Conservation (phyloP, 1,140 invertebrate genomes). For the Bilobella aurantiaca region DNA sequence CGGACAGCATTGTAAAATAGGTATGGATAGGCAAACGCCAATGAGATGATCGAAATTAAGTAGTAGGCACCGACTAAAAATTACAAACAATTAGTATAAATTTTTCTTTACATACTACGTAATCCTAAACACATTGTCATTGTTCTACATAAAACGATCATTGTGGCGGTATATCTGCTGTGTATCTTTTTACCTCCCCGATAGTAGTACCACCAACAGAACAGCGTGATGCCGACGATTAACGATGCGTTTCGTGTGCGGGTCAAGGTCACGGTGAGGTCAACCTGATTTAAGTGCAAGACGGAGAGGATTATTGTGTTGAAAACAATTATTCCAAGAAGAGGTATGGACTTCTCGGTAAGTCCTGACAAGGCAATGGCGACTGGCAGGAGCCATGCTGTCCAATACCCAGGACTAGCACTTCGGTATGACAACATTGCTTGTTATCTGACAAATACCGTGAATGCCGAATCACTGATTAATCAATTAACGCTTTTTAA, state of each 20-base stretch:
- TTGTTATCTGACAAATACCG: neutral
- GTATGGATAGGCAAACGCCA: slow-evolving; percentile 19
- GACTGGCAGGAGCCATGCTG: slow-evolving; percentile 14
- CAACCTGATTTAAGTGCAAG: neutral
- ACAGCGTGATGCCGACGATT: neutral
- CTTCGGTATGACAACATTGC: slow-evolving; percentile 14
- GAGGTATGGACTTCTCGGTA: neutral
- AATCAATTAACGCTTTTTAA: too few species aligned
- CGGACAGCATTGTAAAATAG: slow-evolving; percentile 17
- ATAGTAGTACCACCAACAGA: neutral
- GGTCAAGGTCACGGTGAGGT: neutral
- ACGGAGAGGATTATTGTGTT: slow-evolving; percentile 13
- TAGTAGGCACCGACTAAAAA: slow-evolving; percentile 12
- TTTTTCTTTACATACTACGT: neutral
- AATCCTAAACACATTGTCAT: too few species aligned
- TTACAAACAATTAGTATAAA: slow-evolving; percentile 7
- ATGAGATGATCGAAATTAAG: neutral
- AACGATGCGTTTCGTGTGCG: neutral
- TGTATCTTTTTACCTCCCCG: neutral
- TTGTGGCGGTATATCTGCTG: neutral
- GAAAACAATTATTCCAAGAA: slow-evolving; percentile 3
- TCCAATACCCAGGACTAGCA: slow-evolving; percentile 20
- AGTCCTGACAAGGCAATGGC: slow-evolving; percentile 13
- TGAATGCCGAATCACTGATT: too few species aligned
- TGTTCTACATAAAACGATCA: too few species aligned